Base-by-base conservation (phyloP, 2,113 vertebrate genomes). In the Parus major region DNA sequence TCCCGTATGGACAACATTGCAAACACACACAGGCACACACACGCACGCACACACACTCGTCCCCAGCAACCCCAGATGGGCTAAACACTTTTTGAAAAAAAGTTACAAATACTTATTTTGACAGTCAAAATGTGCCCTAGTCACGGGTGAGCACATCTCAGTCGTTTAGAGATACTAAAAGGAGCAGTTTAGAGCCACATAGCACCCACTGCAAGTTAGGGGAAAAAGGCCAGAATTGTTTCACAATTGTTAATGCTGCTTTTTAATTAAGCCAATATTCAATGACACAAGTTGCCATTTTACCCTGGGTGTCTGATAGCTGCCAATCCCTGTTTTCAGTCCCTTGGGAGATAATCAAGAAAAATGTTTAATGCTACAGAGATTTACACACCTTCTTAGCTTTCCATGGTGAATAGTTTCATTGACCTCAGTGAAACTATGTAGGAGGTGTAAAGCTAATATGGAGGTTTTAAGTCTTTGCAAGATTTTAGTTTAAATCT, bases 371-470 rank as follows among this genome's bases (percentile, higher is more conserved):
- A 72, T 39, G 55, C 23, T 65, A 35, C 12, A 24, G 70, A 86
- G 66, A 77, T 70, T 85, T 87, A 91, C 57, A 53, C 89, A 70
- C 63, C 36, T 86, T 79, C 83, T 84, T 76, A 61, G 39, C 36
- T 76, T 89, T 77, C 66, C 35, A 33, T 24, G 27, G 50, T 95
- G 70, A 92, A 78, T 65, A 82, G 70, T 76, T 94, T 86, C 73
- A 94, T 72, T 92, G 70, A 90, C 50, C 41, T 55, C 55, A n/a
- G 33, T 36, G 11, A 79, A 87, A 85, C 28, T 46, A 28, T n/a
- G 42, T 53, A 80, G 0, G 9, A 92, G 47, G 59, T 83, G 50
- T 66, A 82, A 91, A 91, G 55, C 68, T 50, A 94, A 87, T 59
- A 41, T 33, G 57, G 15, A 44, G 21, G 0, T 4, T 91, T 85